phyloP scores from a whole-genome alignment of 2,888 invertebrate species.

The Lycaena phlaeas region DNA sequence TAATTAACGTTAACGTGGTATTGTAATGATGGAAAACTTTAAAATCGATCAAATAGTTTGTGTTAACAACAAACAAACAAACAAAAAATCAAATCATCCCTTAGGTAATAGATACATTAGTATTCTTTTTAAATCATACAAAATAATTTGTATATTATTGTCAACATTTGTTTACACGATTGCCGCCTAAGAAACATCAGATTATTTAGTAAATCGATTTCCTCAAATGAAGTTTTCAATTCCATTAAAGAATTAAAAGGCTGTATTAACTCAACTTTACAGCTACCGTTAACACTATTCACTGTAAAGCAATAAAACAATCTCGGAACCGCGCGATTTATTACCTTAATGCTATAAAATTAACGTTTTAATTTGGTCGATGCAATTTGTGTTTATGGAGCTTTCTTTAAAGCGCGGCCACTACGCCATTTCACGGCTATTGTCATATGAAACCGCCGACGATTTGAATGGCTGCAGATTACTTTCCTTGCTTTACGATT shows the following conservation, averaged over 20 bases:
- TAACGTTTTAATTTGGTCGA: slow-evolving; percentile 62
- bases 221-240: slow-evolving; percentile 20
- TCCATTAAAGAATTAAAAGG: slow-evolving; percentile 20
- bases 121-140: too few species aligned
- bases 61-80: too few species aligned
- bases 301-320: slow-evolving; percentile 55
- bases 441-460: slow-evolving; percentile 34
- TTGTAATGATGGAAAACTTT: too few species aligned
- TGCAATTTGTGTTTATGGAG: slow-evolving; percentile 52
- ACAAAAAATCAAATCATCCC: too few species aligned
- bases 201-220: slow-evolving; percentile 26
- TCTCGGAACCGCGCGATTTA: slow-evolving; percentile 47
- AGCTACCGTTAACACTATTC: slow-evolving; percentile 49
- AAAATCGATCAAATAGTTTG: too few species aligned
- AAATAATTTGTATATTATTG: too few species aligned
- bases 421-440: slow-evolving; percentile 62
- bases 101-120: too few species aligned
- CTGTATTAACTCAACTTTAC: slow-evolving; percentile 22
- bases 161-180: too few species aligned
- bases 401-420: slow-evolving; percentile 39
- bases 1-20: too few species aligned
- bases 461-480: slow-evolving; percentile 52
- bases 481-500: slow-evolving; percentile 58
- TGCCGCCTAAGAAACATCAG: too few species aligned
- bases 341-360: slow-evolving; percentile 58